phyloP scores from a whole-genome alignment of 2,888 invertebrate species.

The Andrena marginata region DNA sequence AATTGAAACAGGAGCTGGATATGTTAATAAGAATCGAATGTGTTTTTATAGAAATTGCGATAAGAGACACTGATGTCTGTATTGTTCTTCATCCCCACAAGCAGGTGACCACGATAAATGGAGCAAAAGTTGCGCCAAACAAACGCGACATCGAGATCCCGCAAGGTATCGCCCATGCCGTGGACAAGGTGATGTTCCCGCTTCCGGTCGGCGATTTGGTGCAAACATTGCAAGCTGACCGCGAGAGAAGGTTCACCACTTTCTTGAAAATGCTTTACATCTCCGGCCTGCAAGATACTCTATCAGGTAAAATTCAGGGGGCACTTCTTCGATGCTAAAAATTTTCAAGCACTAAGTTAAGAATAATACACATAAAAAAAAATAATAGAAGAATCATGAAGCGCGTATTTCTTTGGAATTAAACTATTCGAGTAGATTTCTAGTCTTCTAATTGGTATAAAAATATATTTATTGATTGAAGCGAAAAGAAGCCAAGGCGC shows the following conservation, averaged over 20 bases:
- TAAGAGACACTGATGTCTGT: not conserved
- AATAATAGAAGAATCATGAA: too few relatives aligned
- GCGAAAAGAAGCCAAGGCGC: not conserved
- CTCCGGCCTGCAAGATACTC: constrained; percentile 91
- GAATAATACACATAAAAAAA: not conserved
- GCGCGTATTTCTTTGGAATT: too few relatives aligned
- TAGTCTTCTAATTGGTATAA: not conserved
- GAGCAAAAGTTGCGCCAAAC: constrained; percentile 92
- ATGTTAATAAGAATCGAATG: too few relatives aligned
- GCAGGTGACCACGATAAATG: constrained; percentile 93
- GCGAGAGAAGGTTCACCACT: constrained; percentile 92
- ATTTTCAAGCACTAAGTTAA: not conserved
- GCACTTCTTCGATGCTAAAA: not conserved
- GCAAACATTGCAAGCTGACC: constrained; percentile 93
- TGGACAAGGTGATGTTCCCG: constrained; percentile 96
- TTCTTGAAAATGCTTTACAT: constrained; percentile 92
- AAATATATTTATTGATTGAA: not conserved
- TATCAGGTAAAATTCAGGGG: constrained; percentile 87
- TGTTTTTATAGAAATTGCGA: too few relatives aligned
- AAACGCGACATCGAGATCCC: constrained; percentile 94
- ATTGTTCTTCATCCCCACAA: constrained; percentile 22
- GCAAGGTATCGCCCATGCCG: constrained; percentile 93
- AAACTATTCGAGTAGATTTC: not conserved
- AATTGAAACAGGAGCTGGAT: too few relatives aligned
- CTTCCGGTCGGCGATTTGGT: constrained; percentile 94